These are phyloP conservation scores for Griposia aprilina DNA, from an alignment of 2,888 invertebrate genomes.

Conservation along the genomic window DNA sequence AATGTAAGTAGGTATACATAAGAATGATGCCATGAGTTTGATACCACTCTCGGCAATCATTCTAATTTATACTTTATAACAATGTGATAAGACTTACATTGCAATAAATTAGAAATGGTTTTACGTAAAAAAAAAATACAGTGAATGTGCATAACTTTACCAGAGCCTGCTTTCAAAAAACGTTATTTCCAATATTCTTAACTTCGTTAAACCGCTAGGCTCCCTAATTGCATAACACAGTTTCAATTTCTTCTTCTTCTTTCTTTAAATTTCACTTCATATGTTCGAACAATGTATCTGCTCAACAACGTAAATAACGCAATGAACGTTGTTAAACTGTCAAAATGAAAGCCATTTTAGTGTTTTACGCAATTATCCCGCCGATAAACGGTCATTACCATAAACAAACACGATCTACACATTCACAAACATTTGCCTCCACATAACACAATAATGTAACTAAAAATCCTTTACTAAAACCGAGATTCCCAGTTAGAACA, in stretches of 20 bases:
- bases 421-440: conserved; percentile 19
- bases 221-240: too few relatives aligned
- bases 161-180: neutral
- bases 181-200: neutral
- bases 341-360: too few relatives aligned
- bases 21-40: neutral
- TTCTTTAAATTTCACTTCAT: too few relatives aligned
- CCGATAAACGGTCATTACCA: neutral
- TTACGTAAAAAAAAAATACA: neutral
- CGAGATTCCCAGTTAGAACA: conserved; percentile 51
- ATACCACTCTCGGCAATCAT: neutral
- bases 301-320: too few relatives aligned
- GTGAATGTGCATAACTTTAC: neutral
- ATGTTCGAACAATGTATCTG: too few relatives aligned
- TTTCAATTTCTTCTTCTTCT: too few relatives aligned
- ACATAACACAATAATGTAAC: conserved; percentile 30
- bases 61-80: neutral
- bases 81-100: neutral
- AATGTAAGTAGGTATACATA: neutral
- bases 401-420: neutral
- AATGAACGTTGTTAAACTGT: too few relatives aligned
- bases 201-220: neutral
- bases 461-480: conserved; percentile 44
- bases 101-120: neutral
- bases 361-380: too few relatives aligned